phyloP scores from a whole-genome alignment of 1,140 invertebrate species.

The Drosophila dunni region DNA sequence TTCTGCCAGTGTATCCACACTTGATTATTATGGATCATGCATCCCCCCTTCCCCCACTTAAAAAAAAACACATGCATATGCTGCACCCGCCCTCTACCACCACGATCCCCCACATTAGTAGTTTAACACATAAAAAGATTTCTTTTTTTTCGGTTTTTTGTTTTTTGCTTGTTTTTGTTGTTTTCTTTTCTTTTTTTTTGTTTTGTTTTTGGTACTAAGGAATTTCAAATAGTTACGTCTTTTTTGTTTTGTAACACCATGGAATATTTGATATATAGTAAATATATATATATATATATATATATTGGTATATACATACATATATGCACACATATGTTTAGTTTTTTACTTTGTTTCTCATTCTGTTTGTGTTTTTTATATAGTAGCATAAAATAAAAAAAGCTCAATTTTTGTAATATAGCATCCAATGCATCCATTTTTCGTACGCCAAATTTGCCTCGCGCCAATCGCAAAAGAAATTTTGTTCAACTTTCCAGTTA shows the following conservation, averaged over 20 bases:
- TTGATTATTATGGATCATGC: constrained; percentile 1
- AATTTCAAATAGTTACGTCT: constrained; percentile 68
- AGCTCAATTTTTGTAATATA: constrained; percentile 42
- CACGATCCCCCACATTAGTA: constrained; percentile 14
- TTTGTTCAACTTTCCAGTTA: neutral
- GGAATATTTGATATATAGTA: constrained; percentile 62
- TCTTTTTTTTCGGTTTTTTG: constrained; percentile 10
- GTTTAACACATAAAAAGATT: constrained; percentile 35
- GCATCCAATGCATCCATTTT: constrained; percentile 34
- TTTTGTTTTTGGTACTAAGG: constrained; percentile 67
- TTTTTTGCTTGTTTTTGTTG: constrained; percentile 7
- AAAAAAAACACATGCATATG: constrained; percentile 22
- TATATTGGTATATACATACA: constrained; percentile 21
- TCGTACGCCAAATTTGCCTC: neutral
- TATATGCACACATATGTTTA: constrained; percentile 2
- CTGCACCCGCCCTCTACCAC: constrained; percentile 13
- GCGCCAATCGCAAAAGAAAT: constrained; percentile 12
- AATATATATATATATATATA: constrained; percentile 24
- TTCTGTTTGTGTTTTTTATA: constrained; percentile 4
- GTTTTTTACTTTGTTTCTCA: constrained; percentile 5
- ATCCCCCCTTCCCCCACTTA: neutral
- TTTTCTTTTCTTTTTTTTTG: constrained; percentile 22
- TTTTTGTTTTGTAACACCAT: constrained; percentile 62
- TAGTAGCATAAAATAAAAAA: constrained; percentile 34
- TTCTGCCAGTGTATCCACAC: neutral